Base-by-base conservation (phyloP, 2,113 vertebrate species). In the Balaenoptera acutorostrata region DNA sequence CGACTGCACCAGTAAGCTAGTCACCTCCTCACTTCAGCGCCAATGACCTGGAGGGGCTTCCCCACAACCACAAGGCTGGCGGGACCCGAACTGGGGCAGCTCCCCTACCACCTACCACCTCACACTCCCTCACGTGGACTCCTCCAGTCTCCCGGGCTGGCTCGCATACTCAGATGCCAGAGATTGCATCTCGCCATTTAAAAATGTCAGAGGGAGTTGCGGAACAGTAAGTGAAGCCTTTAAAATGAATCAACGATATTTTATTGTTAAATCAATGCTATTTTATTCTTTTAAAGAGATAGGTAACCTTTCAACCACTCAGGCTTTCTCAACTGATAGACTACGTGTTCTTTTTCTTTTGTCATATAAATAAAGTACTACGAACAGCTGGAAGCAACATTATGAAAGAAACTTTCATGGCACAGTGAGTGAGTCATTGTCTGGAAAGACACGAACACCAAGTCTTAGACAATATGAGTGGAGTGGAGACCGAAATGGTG, bases 141-240 rank as follows among this genome's bases (percentile, higher is more conserved):
- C 0, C 0, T 68, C 66, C 39, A 13, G 44, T 8, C 0, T 11
- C 39, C 23, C n/a, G 18, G 36, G 72, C 20, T 39, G 59, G 1
- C 33, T 10, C 17, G 15, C 46, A n/a, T 3, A 14, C 39, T 31
- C 66, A 29, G 31, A 57, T 23, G 15, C 27, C 69, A 36, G 27
- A 41, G 18, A 75, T 6, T 18, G 25, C 18, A 36, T 2, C 44
- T 49, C 3, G 0, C 29, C 25, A n/a, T 68, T 82, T 64, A 39
- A 77, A 71, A 61, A 46, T 11, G 23, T 52, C 61, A 55, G 27
- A n/a, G 23, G 68, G 33, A 66, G 6, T 7, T 64, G 15, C 52
- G 78, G 66, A 63, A 71, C 33, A 46, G 69, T 46, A 88, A 87
- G 39, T 11, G 55, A 59, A 66, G 49, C 4, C 36, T 92, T 78